Evolutionary conservation across 2,113 vertebrate genomes (phyloP).

Genomic region (Upupa epops): DNA sequence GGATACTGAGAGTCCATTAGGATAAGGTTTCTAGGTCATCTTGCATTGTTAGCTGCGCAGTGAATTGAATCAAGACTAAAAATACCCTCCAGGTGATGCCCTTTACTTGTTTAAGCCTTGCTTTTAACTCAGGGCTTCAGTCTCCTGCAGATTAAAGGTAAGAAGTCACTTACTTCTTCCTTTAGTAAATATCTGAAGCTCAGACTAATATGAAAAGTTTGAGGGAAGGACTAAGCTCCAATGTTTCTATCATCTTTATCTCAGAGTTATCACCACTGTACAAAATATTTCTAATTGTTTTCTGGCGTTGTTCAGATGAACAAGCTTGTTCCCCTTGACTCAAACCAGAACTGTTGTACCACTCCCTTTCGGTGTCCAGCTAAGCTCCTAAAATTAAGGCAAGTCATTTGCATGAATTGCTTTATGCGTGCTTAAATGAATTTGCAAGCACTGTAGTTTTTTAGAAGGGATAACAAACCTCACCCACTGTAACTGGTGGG

Average conservation of each 20-base stretch:
- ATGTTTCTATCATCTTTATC: background rate
- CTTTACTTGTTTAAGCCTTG: background rate
- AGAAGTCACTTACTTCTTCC: background rate
- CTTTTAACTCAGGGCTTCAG: background rate
- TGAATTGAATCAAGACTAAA: background rate
- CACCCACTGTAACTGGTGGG: background rate
- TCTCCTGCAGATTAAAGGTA: background rate
- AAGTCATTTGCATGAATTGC: no score
- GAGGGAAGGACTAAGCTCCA: background rate
- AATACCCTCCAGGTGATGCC: background rate
- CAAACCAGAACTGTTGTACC: background rate
- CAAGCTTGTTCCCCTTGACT: background rate
- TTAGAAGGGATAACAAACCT: background rate
- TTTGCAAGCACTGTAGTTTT: background rate
- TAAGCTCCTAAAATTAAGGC: background rate
- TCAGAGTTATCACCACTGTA: background rate
- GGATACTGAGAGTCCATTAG: background rate
- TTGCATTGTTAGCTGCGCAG: background rate
- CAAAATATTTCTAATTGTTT: background rate
- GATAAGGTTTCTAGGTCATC: background rate
- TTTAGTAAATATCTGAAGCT: background rate
- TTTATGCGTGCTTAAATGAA: no score
- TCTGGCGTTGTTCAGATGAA: background rate
- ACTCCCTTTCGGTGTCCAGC: background rate
- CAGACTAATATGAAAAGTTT: background rate